phyloP scores from a whole-genome alignment of 2,888 invertebrate genomes.

The Acleris emargana region DNA sequence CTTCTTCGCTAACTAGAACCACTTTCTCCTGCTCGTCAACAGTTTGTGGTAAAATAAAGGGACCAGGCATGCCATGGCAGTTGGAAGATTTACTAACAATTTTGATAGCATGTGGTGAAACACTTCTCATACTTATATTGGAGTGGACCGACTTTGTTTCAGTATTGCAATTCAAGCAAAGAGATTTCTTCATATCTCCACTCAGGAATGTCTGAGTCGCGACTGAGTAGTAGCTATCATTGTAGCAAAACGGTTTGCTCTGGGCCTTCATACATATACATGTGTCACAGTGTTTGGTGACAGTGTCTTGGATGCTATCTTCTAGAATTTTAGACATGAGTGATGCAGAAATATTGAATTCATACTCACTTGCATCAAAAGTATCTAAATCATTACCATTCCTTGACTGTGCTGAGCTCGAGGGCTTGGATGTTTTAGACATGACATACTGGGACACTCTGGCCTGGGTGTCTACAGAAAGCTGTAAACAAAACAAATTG shows the following conservation, averaged over 20 bases:
- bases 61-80: conserved; percentile 52
- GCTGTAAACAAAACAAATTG: conserved; percentile 78
- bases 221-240: conserved; percentile 83
- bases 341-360: conserved; percentile 91
- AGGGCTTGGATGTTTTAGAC: conserved; percentile 80
- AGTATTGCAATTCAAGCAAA: conserved; percentile 86
- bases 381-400: conserved; percentile 71
- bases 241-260: conserved; percentile 79
- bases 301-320: conserved; percentile 92
- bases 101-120: conserved; percentile 66
- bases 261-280: conserved; percentile 88
- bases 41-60: conserved; percentile 66
- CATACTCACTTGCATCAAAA: conserved; percentile 84
- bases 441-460: conserved; percentile 92
- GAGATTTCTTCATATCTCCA: conserved; percentile 77
- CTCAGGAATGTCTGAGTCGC: conserved; percentile 85
- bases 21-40: conserved; percentile 45
- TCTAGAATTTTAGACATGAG: conserved; percentile 96
- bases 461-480: conserved; percentile 95
- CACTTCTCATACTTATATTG: conserved; percentile 70
- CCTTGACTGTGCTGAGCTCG: conserved; percentile 72
- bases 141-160: conserved; percentile 76
- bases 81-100: conserved; percentile 63
- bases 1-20: conserved; percentile 47
- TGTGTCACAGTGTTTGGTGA: conserved; percentile 92